Base-by-base conservation (phyloP, 1,140 invertebrate genomes). In the Macrotrachela quadricornifera region DNA sequence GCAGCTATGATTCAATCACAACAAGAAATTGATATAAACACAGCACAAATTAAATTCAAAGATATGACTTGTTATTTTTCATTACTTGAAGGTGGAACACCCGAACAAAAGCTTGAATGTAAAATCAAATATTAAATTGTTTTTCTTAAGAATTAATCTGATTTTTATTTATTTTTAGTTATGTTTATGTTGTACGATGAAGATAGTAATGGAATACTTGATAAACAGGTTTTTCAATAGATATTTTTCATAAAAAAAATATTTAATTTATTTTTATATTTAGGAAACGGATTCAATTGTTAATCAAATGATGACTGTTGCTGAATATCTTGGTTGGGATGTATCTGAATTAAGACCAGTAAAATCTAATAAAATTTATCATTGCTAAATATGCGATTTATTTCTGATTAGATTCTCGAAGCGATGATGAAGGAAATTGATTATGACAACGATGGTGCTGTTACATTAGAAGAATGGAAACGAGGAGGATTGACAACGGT, bases 391-490 rank as follows among this genome's bases (percentile, higher is more conserved):
- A 8, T 30, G 2, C 21, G 21, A 30, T 30, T 30, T 30, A 30
- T 30, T 8, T 30, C 8, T 30, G 2, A 30, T 30, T 30, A 30
- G 21, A 30, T 30, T 30, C 72, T 95, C 46, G 82, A 90, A 74
- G 87, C 94, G 64, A 94, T 95, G 88, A 94, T 95, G 88, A 76
- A 84, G 51, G 90, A 94, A 73, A 92, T 95, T 61, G 88, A 95
- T 72, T 94, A 90, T 67, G 87, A 94, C 68, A 81, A 84, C 46
- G 88, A 95, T 70, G 90, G 90, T n/a, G 87, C 85, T 0, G 88
- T 95, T 1, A 91, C 88, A 0, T 69, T 95, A 57, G 86, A 92
- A 57, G 88, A 95, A 71, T 95, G 88, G 88, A 92, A 91, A 67
- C 73, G 85, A 62, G 88, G 87, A 51, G 88, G 88, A 56, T 76